Conservation (phyloP, 2,888 invertebrate genomes). For the Electrophaes corylata region DNA sequence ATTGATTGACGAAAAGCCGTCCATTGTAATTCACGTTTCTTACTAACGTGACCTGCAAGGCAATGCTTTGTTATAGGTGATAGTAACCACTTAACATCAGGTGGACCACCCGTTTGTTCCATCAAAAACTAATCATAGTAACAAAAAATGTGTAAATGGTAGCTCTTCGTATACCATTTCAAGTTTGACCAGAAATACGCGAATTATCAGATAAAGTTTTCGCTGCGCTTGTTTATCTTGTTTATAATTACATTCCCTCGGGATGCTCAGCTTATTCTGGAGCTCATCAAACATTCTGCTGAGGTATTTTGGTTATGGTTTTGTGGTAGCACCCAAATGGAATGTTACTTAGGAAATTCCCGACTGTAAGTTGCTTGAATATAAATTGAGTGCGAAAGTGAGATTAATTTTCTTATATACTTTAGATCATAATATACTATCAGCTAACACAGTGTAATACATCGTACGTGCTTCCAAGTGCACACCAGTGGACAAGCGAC, state of each 20-base stretch:
- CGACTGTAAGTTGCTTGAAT: conserved; percentile 17
- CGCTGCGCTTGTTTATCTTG: conserved; percentile 42
- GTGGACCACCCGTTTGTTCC: no score
- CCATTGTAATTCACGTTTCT: no score
- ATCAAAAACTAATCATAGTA: no score
- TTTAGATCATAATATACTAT: no score
- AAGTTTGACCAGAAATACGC: conserved; percentile 40
- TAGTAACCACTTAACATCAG: no score
- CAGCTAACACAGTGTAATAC: no score
- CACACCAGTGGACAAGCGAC: no score
- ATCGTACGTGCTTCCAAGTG: no score
- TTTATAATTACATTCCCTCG: conserved; percentile 33
- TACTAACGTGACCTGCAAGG: no score
- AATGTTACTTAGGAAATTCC: conserved; percentile 24
- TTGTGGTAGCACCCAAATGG: conserved; percentile 27
- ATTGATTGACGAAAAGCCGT: no score
- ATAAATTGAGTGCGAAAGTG: conserved; percentile 6
- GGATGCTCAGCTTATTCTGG: conserved; percentile 29
- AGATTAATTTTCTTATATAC: background rate
- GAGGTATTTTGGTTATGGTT: conserved; percentile 27
- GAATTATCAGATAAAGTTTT: conserved; percentile 39
- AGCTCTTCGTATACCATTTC: conserved; percentile 24
- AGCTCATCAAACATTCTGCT: conserved; percentile 37
- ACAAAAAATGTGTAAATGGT: background rate
- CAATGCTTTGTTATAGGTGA: no score